Evolutionary conservation across 1,140 invertebrate genomes (phyloP).

Genomic region (Magallana angulata): DNA sequence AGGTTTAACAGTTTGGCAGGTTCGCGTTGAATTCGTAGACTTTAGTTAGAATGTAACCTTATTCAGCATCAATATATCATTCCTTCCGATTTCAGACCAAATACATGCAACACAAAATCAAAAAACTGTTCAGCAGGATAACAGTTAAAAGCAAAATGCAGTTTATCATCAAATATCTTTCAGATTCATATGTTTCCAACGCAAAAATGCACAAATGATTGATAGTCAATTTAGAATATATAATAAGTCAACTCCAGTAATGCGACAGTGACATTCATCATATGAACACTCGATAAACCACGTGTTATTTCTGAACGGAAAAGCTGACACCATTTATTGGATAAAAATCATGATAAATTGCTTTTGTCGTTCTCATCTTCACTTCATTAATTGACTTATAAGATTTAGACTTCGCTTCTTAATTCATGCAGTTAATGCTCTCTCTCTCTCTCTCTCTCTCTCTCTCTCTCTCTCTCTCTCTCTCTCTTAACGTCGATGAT

Average conservation of each 20-base stretch:
- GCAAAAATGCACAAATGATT: no score
- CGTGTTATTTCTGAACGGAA: not conserved
- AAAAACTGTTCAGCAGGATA: no score
- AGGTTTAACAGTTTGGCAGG: no score
- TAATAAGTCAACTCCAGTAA: not conserved
- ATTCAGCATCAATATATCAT: no score
- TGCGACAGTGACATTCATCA: not conserved
- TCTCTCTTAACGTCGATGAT: not conserved
- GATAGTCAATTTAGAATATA: not conserved
- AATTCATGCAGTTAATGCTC: not conserved
- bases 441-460: not conserved
- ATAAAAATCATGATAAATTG: not conserved
- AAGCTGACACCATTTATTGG: not conserved
- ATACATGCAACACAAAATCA: no score
- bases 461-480: slow-evolving; percentile 17
- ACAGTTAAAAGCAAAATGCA: no score
- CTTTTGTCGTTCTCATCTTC: not conserved
- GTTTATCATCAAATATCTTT: no score
- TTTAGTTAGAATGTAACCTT: no score
- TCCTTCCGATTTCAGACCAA: no score
- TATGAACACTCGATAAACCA: not conserved
- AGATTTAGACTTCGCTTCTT: not conserved
- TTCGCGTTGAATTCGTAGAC: no score
- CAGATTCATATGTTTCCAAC: no score
- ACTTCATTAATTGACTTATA: not conserved